Base-by-base conservation (phyloP, 2,113 vertebrate genomes). In the Raja brachyura region DNA sequence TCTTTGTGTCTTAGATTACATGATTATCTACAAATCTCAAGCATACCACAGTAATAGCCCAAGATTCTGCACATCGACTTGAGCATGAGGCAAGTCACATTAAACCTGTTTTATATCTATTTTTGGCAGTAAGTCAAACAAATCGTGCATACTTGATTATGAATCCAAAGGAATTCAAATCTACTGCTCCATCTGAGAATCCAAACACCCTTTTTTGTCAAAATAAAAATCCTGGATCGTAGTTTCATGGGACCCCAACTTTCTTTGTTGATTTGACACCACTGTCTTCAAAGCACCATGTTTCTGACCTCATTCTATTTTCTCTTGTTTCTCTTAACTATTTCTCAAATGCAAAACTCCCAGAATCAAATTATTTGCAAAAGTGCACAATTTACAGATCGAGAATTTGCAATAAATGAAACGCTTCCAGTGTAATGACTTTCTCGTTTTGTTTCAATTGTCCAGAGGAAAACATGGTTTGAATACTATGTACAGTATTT, bases 91-190 rank as follows among this genome's bases (percentile, higher is more conserved):
- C 13, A 61, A 61, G 81, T n/a, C 54, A 63, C n/a, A 31, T 88
- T 63, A 88, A 88, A 66, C 59, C n/a, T 88, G 83, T 63, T 88
- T 83, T 33, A 61, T 88, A 20, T 16, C 83, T 66, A 33, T 31
- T 5, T 4, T 31, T 18, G 5, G 59, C 59, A 66, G 13, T 33
- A 66, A 31, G 31, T 88, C 83, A 86, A 31, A 0, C 56, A 86
- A n/a, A 25, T 86, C 59, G 56, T 54, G 56, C 54, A 88, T 13
- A 14, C 14, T 63, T 61, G 14, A 31, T 63, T 63, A 63, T 7
- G 28, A 88, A 88, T 88, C 83, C 28, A 63, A 88, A 88, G 59
- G 56, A 88, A 88, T 88, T n/a, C 83, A 14, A 88, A 88, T 88
- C 28, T 63, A 31, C 14, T 13, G 59, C 28, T 18, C 28, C 59